Evolutionary conservation across 2,888 invertebrate genomes (phyloP).

Genomic region (Folsomia candida): DNA sequence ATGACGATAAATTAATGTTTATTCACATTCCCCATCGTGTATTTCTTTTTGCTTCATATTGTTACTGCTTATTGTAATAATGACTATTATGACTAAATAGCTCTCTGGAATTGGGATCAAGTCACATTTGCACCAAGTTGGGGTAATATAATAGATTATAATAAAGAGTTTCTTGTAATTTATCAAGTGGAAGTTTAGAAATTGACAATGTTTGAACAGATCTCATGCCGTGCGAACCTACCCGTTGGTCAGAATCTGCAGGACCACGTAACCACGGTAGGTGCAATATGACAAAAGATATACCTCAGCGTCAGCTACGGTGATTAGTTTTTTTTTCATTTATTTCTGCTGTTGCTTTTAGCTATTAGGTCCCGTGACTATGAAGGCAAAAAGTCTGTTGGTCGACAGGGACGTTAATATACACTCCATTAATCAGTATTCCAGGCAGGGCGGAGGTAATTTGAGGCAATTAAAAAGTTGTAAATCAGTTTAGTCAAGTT

Average conservation of each 20-base stretch:
- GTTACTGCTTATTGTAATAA: too few relatives aligned
- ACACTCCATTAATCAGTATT: constrained; percentile 34
- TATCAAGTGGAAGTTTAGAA: background rate
- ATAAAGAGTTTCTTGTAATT: too few relatives aligned
- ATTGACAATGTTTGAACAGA: background rate
- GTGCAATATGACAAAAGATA: background rate
- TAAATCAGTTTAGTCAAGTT: too few relatives aligned
- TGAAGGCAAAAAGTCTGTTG: constrained; percentile 28
- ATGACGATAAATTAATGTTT: too few relatives aligned
- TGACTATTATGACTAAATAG: too few relatives aligned
- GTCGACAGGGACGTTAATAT: constrained; percentile 42
- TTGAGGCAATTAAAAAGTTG: too few relatives aligned
- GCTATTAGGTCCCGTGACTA: constrained; percentile 36
- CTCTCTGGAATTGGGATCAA: constrained; percentile 43
- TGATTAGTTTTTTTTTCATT: background rate
- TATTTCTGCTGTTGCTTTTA: background rate
- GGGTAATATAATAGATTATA: constrained; percentile 19
- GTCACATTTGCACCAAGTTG: constrained; percentile 32
- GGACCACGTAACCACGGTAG: constrained; percentile 34
- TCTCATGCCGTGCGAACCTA: constrained; percentile 33
- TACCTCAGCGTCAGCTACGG: background rate
- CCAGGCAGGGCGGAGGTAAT: constrained; percentile 28
- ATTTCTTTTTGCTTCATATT: too few relatives aligned
- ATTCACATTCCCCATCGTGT: too few relatives aligned
- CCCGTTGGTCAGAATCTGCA: constrained; percentile 44